A percentile compares a stretch with the other conserved stretches of the same genome.
Evolutionary conservation across 2,797 vertebrate genomes (phyloP).

Genomic region (Pyrocephalus nanus): DNA sequence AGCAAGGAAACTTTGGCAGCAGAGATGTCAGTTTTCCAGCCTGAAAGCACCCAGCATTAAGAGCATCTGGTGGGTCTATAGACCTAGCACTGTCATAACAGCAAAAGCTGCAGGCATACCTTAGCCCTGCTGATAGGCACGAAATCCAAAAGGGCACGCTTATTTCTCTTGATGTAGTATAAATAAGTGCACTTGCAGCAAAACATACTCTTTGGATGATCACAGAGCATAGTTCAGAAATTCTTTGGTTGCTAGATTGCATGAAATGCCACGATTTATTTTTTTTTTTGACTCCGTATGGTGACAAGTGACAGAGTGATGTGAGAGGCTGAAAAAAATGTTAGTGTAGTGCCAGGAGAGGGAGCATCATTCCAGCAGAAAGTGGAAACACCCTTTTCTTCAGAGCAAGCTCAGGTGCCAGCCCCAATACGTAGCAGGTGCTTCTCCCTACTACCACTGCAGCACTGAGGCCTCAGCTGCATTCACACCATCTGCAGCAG

Average conservation of each 20-base stretch:
- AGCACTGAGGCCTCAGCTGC: background rate
- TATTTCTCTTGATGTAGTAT: background rate
- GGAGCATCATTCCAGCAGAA: background rate
- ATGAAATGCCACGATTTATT: background rate
- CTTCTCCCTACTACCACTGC: background rate
- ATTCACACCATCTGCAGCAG: background rate
- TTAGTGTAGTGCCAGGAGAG: background rate
- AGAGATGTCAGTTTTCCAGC: constrained; percentile 12
- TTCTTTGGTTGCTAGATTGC: background rate
- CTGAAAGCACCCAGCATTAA: background rate
- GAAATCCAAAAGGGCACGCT: background rate
- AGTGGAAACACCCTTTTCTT: background rate
- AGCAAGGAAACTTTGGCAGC: background rate
- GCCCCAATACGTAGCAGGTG: background rate
- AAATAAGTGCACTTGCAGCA: background rate
- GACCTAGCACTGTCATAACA: background rate
- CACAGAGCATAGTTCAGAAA: background rate
- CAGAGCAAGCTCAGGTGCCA: background rate
- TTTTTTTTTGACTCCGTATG: too few relatives aligned
- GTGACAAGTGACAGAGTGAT: background rate
- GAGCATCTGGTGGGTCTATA: background rate
- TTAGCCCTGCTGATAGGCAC: background rate
- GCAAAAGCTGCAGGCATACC: background rate
- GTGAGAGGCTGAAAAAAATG: background rate
- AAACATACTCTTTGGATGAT: background rate